Evolutionary conservation across 2,888 invertebrate species (phyloP), one percentile per base, ranked within the genome.

Genomic region (Parochlus steinenii): DNA sequence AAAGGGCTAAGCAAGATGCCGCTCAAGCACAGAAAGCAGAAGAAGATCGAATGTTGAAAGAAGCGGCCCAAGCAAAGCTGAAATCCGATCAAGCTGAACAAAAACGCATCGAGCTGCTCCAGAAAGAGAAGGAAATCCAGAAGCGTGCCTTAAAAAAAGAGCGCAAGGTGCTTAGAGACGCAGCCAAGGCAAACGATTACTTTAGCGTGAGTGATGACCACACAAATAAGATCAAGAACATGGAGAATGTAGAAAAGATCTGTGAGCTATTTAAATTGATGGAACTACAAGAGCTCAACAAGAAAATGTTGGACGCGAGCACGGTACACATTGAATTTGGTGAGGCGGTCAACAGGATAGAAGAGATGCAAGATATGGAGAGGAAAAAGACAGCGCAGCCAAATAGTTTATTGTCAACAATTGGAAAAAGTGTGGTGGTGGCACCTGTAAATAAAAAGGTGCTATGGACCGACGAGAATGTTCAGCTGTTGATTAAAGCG

Each of bases 401-500:
- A 20, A 12, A n/a, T 8, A 17, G 12, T 7, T 36, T 30, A 10
- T 12, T 36, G 12, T 30, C 29, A 15, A 18, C 22, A 10, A 18
- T 36, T 18, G 36, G 36, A 11, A 36, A 30, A 17, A 23, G 14
- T 10, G 30, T 25, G 10, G 6, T 12, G 2, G 17, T 22, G 15
- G 24, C 30, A 23, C 11, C 25, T 2, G 31, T 5, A 31, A 52
- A 53, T 33, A 54, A 54, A 35, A 48, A 51, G 5, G 50, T 53
- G 7, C 39, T 56, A 38, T 99, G 98, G 98, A 69, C 69, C 10
- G 72, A 74, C 33, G 82, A 81, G 40, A 86, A 90, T 54, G 66
- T 89, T 14, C 86, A 89, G 51, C 62, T 89, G 29, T 67, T 98
- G 3, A 90, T 97, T 34, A 98, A 98, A 59, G 93, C 92, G 14